These are phyloP conservation scores for Styela clava DNA, from an alignment of 23 tunicate genomes.

Conservation along the genomic window DNA sequence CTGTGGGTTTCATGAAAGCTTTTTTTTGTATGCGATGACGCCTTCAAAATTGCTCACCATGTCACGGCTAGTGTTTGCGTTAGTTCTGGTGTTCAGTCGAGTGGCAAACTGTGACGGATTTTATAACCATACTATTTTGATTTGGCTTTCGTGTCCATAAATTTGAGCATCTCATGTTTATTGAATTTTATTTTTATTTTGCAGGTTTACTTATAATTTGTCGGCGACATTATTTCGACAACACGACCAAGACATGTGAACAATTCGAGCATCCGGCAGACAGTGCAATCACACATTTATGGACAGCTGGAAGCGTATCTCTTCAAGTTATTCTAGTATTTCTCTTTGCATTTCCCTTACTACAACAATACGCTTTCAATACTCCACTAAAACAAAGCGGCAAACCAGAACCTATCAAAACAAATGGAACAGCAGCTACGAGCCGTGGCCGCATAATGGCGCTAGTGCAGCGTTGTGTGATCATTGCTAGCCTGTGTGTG, in stretches of 20 bases:
- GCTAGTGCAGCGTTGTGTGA: slow-evolving; percentile 10
- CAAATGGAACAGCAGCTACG: background rate
- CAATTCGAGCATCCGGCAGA: background rate
- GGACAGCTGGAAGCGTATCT: slow-evolving; percentile 25
- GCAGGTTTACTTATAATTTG: slow-evolving; percentile 8
- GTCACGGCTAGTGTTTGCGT: too few relatives aligned
- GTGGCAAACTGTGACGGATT: too few relatives aligned
- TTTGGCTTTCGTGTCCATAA: too few relatives aligned
- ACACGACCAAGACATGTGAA: slow-evolving; percentile 1
- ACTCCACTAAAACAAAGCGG: background rate
- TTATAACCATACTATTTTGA: too few relatives aligned
- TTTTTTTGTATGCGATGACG: too few relatives aligned
- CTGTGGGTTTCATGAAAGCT: too few relatives aligned
- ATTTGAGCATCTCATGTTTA: too few relatives aligned
- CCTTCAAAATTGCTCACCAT: too few relatives aligned
- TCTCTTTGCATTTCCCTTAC: slow-evolving; percentile 19
- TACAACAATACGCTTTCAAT: background rate
- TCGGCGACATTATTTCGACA: slow-evolving; percentile 3
- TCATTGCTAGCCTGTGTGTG: slow-evolving; percentile 9
- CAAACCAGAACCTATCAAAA: background rate
- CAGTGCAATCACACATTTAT: background rate
- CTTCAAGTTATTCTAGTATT: slow-evolving; percentile 16
- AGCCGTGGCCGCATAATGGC: background rate
- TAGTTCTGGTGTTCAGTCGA: too few relatives aligned
- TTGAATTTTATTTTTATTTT: background rate